Conservation (phyloP, 2,797 vertebrate species). For the Cynopterus sphinx region DNA sequence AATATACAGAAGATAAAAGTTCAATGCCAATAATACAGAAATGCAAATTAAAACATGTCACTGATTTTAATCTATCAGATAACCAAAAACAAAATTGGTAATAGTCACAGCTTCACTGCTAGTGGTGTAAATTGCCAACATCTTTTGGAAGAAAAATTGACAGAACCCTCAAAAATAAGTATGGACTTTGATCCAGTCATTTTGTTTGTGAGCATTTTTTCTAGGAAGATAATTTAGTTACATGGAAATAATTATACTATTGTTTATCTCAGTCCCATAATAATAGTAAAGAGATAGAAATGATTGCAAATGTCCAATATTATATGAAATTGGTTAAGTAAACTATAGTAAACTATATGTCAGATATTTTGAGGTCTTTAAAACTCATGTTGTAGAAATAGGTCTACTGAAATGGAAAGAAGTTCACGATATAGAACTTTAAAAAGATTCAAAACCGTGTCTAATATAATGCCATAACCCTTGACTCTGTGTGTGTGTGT, state of each 20-base stretch:
- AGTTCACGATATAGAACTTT: not conserved
- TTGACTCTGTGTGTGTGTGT: not conserved
- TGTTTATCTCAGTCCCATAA: not conserved
- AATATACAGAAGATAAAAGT: not conserved
- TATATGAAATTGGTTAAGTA: not conserved
- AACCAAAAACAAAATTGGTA: not conserved
- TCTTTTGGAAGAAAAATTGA: not conserved
- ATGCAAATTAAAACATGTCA: not conserved
- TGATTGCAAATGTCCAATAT: not conserved
- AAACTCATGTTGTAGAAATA: not conserved
- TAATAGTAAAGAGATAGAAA: not conserved
- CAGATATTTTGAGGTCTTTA: not conserved
- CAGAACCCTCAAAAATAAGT: not conserved
- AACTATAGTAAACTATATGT: not conserved
- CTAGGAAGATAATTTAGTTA: not conserved
- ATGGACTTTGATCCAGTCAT: not conserved
- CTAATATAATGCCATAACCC: not conserved
- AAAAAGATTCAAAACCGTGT: not conserved
- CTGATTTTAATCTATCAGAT: not conserved
- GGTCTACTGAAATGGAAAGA: not conserved
- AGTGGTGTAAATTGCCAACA: not conserved
- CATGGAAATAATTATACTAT: not conserved
- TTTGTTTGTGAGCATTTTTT: not conserved
- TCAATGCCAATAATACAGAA: not conserved
- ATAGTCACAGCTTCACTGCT: not conserved